phyloP scores from a whole-genome alignment of 2,888 invertebrate genomes.

The Drosophila anomalata region DNA sequence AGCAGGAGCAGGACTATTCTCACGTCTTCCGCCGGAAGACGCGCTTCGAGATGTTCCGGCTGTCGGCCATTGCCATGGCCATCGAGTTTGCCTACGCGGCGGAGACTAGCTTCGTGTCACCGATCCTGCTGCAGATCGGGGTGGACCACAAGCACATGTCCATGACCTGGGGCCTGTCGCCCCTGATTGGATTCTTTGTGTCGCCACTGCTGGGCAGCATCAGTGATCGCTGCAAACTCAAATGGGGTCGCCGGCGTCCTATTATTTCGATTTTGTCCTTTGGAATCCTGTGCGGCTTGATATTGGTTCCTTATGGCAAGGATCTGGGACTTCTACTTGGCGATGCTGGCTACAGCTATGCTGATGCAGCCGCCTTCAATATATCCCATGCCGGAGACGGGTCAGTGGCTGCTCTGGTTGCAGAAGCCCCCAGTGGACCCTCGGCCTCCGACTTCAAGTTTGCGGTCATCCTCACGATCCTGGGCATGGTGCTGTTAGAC shows the following conservation, averaged over 20 bases:
- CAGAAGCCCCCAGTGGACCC: slow-evolving; percentile 32
- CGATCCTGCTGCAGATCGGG: slow-evolving; percentile 86
- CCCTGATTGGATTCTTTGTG: slow-evolving; percentile 83
- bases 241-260: slow-evolving; percentile 86
- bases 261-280: slow-evolving; percentile 86
- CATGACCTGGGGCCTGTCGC: slow-evolving; percentile 84
- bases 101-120: slow-evolving; percentile 88
- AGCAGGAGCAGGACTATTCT: slow-evolving; percentile 82
- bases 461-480: slow-evolving; percentile 86
- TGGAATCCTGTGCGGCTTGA: slow-evolving; percentile 86
- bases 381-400: slow-evolving; percentile 45
- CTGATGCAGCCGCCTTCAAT: slow-evolving; percentile 35
- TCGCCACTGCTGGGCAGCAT: slow-evolving; percentile 85
- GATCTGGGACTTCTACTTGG: slow-evolving; percentile 85
- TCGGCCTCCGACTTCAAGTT: slow-evolving; percentile 72
- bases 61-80: slow-evolving; percentile 84
- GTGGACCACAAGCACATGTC: slow-evolving; percentile 87
- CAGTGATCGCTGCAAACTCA: slow-evolving; percentile 86
- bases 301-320: slow-evolving; percentile 87
- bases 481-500: slow-evolving; percentile 87
- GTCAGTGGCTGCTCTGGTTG: slow-evolving; percentile 60
- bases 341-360: slow-evolving; percentile 64
- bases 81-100: slow-evolving; percentile 88
- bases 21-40: slow-evolving; percentile 83
- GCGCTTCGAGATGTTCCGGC: slow-evolving; percentile 80